Evolutionary conservation across 2,888 invertebrate genomes (phyloP), one percentile per base, ranked within the genome.

Genomic region (Prosopocoilus inquinatus): DNA sequence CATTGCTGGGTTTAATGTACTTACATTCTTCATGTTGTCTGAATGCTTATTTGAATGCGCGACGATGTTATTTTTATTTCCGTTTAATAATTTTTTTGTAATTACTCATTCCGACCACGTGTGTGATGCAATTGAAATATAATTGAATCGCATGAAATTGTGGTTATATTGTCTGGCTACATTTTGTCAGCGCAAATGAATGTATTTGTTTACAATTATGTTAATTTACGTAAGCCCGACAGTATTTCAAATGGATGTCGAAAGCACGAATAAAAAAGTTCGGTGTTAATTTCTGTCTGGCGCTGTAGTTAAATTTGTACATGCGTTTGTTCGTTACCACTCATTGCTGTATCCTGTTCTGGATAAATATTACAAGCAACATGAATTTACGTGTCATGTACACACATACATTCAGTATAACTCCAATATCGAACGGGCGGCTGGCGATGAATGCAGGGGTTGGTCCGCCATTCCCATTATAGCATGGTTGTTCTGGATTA

Each of bases 71-170:
- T 47, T 53, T 32, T 41, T 47, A 43, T 53, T 53, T 53, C 53
- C 53, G 47, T 43, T 16, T 41, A 41, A 15, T 34, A 41, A 41
- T 41, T 41, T 41, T 15, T 41, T 41, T 41, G 16, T 33, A 48
- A 32, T 39, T 45, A 36, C 36, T 33, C 46, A 47, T 53, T 41
- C 53, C 41, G 13, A 33, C n/a, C 11, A 13, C 13, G 39, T 47
- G 47, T 34, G 16, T 20, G 12, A 16, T 9, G 47, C 53, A 47
- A 47, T 53, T 47, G 43, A 41, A 53, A 36, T 34, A 20, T 53
- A 53, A 53, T 53, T 53, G 53, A 53, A 48, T 39, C 43, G 41
- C 28, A 47, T 34, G n/a, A 53, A 53, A 41, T 41, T 53, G 35
- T 53, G 12, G 39, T 28, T 28, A 28, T 28, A 28, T 28, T 28